Evolutionary conservation across 2,888 invertebrate species (phyloP).

Genomic region (Leptinotarsa rubiginosa): DNA sequence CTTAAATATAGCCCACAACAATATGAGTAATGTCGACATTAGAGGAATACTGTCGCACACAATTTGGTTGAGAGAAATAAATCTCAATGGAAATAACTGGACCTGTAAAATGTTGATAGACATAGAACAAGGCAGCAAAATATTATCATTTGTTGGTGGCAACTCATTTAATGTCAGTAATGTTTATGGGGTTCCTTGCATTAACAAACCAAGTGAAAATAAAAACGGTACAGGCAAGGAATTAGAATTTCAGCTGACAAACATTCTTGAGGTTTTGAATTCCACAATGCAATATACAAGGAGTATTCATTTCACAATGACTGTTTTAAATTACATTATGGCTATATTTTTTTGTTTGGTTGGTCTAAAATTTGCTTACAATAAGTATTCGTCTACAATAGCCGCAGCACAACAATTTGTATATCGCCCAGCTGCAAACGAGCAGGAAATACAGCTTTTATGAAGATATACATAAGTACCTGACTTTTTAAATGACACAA

Average conservation of each 20-base stretch:
- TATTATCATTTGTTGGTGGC: slow-evolving; percentile 22
- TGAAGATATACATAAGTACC: slow-evolving; percentile 15
- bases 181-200: slow-evolving; percentile 39
- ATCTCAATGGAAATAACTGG: slow-evolving; percentile 40
- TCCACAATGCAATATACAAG: slow-evolving; percentile 2
- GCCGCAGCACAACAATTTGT: slow-evolving; percentile 33
- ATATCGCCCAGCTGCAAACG: slow-evolving; percentile 35
- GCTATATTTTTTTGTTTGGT: slow-evolving; percentile 27
- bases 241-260: not conserved
- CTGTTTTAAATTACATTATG: slow-evolving; percentile 23
- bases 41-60: slow-evolving; percentile 29
- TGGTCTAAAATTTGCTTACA: slow-evolving; percentile 26
- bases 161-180: slow-evolving; percentile 39
- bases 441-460: slow-evolving; percentile 39
- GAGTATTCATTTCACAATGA: slow-evolving; percentile 34
- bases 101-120: slow-evolving; percentile 32
- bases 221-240: not conserved
- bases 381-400: slow-evolving; percentile 30
- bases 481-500: not conserved
- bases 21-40: slow-evolving; percentile 35
- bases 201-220: slow-evolving; percentile 9
- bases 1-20: slow-evolving; percentile 37
- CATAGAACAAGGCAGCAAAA: slow-evolving; percentile 26
- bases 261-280: slow-evolving; percentile 27
- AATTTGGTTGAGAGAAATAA: slow-evolving; percentile 34